Conservation (phyloP, 2,888 invertebrate species). For the Rapana venosa region DNA sequence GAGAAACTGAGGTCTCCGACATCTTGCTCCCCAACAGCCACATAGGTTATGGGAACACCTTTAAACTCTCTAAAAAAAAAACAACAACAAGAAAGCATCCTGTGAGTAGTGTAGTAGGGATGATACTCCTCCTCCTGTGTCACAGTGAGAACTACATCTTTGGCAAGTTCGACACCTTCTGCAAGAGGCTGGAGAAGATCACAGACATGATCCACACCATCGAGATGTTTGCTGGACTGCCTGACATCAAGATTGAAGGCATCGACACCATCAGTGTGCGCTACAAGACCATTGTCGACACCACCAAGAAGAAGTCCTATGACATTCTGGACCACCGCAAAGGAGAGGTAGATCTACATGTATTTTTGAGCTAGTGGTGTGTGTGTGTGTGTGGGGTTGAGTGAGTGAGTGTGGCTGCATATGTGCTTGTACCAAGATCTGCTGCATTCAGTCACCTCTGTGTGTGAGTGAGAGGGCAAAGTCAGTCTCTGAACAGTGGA, state of each 20-base stretch:
- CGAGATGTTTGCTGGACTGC: constrained; percentile 89
- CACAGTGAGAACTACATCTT: constrained; percentile 96
- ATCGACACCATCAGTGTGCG: constrained; percentile 84
- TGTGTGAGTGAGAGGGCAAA: too few species aligned
- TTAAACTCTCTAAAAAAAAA: too few species aligned
- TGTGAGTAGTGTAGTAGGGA: background rate
- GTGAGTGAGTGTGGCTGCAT: too few species aligned
- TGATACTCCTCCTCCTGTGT: background rate
- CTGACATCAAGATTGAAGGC: constrained; percentile 82
- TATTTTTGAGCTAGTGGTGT: background rate
- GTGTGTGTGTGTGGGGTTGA: background rate
- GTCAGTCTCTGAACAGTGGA: too few species aligned
- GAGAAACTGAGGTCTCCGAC: too few species aligned
- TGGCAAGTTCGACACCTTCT: constrained; percentile 97
- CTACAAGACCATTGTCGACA: constrained; percentile 90
- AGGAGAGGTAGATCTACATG: constrained; percentile 80
- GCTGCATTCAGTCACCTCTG: too few species aligned
- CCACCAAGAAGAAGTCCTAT: constrained; percentile 91
- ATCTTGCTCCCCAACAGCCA: too few species aligned
- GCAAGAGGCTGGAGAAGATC: constrained; percentile 91
- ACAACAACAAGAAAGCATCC: background rate
- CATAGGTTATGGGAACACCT: too few species aligned
- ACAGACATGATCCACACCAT: constrained; percentile 93
- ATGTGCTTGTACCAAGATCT: too few species aligned
- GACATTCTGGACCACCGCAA: constrained; percentile 95